phyloP scores from a whole-genome alignment of 2,113 vertebrate species.

The Proteles cristata region DNA sequence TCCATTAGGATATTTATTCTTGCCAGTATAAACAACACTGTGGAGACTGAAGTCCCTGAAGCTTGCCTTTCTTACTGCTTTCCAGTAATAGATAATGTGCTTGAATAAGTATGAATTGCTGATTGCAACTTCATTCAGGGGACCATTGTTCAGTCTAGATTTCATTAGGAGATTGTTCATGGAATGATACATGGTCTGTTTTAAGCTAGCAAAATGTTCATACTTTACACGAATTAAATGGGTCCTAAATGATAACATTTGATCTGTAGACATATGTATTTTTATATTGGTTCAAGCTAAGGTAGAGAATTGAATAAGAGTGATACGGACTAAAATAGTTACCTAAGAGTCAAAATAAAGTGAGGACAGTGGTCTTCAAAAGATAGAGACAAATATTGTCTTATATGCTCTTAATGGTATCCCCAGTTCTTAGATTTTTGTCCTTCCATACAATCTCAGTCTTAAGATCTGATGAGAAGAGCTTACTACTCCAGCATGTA shows the following conservation, averaged over 20 bases:
- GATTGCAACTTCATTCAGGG: constrained; percentile 43
- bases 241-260: constrained; percentile 25
- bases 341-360: constrained; percentile 7
- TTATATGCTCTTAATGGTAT: not conserved
- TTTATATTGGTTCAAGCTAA: constrained; percentile 44
- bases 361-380: not conserved
- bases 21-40: constrained; percentile 38
- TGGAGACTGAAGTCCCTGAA: constrained; percentile 56
- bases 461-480: not conserved
- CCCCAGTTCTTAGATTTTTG: not conserved
- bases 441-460: not conserved
- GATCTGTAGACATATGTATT: not conserved
- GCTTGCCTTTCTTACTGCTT: constrained; percentile 48
- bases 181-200: constrained; percentile 31
- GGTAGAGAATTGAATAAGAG: constrained; percentile 17
- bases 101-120: constrained; percentile 31
- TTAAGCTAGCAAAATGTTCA: constrained; percentile 38
- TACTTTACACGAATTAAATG: constrained; percentile 3
- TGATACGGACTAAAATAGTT: not conserved
- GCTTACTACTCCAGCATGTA: not conserved
- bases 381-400: not conserved
- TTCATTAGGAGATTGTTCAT: constrained; percentile 29
- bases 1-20: constrained; percentile 65
- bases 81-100: constrained; percentile 39
- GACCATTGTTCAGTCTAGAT: not conserved